A percentile compares a stretch with the other conserved stretches of the same genome.
These are phyloP conservation scores for Ormyrus rosae DNA, from an alignment of 2,888 invertebrate species.

Conservation along the genomic window DNA sequence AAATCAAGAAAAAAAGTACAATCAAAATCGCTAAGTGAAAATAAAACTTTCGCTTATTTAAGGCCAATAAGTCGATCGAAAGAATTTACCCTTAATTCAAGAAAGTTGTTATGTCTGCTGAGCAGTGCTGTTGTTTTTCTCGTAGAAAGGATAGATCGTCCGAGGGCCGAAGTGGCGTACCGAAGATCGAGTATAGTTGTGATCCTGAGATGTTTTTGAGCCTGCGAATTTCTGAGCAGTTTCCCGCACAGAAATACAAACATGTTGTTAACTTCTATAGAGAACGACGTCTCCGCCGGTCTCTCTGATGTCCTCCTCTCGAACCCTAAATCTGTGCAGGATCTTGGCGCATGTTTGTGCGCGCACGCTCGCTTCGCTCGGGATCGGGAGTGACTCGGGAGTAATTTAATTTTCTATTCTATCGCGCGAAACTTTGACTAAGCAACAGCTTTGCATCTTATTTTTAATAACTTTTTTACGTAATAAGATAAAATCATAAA, in stretches of 20 bases:
- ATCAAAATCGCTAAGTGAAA: conserved; percentile 40
- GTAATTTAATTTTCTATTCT: no score
- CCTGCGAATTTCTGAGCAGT: conserved; percentile 21
- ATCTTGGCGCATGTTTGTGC: conserved; percentile 14
- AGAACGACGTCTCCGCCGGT: conserved; percentile 24
- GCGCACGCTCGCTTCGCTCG: no score
- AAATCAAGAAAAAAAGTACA: conserved; percentile 1
- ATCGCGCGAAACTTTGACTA: no score
- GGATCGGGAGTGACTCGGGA: no score
- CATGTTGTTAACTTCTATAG: conserved; percentile 29
- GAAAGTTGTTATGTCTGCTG: conserved; percentile 1
- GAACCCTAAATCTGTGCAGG: not conserved
- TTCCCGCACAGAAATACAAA: conserved; percentile 45
- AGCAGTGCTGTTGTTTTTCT: conserved; percentile 31
- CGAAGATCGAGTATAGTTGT: conserved; percentile 13
- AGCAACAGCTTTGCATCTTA: no score
- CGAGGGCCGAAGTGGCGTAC: not conserved
- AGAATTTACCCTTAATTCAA: conserved; percentile 40
- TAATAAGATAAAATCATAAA: no score
- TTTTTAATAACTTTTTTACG: no score
- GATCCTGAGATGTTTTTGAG: conserved; percentile 9
- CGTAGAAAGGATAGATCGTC: conserved; percentile 13
- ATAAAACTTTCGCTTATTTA: not conserved
- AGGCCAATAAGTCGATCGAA: not conserved
- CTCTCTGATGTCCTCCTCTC: not conserved